A percentile compares a stretch with the other conserved stretches of the same genome.
These are phyloP conservation scores for Aleiodes alternator DNA, from an alignment of 2,888 invertebrate genomes.

Conservation along the genomic window DNA sequence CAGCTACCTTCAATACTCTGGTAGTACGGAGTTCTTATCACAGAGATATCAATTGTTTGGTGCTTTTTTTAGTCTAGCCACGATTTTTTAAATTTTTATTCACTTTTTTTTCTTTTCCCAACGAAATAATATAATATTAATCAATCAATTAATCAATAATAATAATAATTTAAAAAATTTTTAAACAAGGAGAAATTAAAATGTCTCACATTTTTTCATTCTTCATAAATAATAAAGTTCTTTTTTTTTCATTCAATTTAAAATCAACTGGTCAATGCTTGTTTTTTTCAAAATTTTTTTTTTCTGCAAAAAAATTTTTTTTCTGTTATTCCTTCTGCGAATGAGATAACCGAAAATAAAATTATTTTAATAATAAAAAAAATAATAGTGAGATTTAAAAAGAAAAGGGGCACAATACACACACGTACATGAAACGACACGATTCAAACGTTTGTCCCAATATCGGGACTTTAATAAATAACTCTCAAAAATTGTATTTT, in stretches of 20 bases:
- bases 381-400: slow-evolving; percentile 23
- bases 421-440: slow-evolving; percentile 45
- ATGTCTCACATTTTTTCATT: slow-evolving; percentile 5
- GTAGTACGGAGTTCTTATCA: slow-evolving; percentile 70
- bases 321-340: background rate
- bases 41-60: slow-evolving; percentile 70
- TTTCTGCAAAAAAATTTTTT: too few relatives aligned
- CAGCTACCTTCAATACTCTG: slow-evolving; percentile 68
- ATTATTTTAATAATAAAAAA: slow-evolving; percentile 13
- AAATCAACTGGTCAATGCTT: slow-evolving; percentile 1
- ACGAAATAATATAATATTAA: slow-evolving; percentile 10
- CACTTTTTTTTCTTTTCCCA: background rate
- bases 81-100: slow-evolving; percentile 12
- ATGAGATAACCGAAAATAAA: slow-evolving; percentile 23
- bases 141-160: background rate
- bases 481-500: slow-evolving; percentile 42
- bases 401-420: slow-evolving; percentile 25
- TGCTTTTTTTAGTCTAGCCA: slow-evolving; percentile 56
- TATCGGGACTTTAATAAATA: slow-evolving; percentile 50
- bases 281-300: background rate
- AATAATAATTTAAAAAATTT: background rate
- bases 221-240: slow-evolving; percentile 12
- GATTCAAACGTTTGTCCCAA: slow-evolving; percentile 48
- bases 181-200: slow-evolving; percentile 10
- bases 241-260: background rate